Conservation (phyloP, 2,888 invertebrate genomes). For the Sympetrum striolatum region DNA sequence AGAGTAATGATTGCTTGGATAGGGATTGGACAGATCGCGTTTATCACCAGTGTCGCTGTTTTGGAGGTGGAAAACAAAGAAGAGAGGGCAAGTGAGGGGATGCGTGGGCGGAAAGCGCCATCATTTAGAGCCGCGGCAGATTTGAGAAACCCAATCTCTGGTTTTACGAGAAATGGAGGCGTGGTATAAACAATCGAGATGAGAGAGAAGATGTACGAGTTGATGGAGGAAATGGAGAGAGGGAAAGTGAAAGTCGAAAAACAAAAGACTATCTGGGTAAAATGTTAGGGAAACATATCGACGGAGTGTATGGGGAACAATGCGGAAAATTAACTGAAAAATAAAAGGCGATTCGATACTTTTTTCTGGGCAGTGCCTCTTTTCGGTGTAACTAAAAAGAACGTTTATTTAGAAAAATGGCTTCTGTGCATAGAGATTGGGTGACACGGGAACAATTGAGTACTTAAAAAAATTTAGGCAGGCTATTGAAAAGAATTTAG, state of each 20-base stretch:
- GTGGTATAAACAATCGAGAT: not conserved
- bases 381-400: no score
- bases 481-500: no score
- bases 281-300: no score
- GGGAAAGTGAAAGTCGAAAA: not conserved
- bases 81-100: not conserved
- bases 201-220: not conserved
- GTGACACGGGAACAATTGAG: no score
- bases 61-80: conserved; percentile 34
- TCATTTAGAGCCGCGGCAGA: not conserved
- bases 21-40: not conserved
- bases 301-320: no score
- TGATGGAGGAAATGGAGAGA: not conserved
- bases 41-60: conserved; percentile 8
- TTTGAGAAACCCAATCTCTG: conserved; percentile 27
- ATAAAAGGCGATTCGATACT: no score
- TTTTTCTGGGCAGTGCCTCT: no score
- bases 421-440: no score
- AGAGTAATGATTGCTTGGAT: not conserved
- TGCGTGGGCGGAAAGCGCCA: not conserved
- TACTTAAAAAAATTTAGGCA: no score
- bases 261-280: not conserved
- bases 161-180: not conserved
- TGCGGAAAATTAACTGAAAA: no score
- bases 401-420: no score